Base-by-base conservation (phyloP, 2,797 vertebrate genomes). In the Phrynocephalus forsythii region DNA sequence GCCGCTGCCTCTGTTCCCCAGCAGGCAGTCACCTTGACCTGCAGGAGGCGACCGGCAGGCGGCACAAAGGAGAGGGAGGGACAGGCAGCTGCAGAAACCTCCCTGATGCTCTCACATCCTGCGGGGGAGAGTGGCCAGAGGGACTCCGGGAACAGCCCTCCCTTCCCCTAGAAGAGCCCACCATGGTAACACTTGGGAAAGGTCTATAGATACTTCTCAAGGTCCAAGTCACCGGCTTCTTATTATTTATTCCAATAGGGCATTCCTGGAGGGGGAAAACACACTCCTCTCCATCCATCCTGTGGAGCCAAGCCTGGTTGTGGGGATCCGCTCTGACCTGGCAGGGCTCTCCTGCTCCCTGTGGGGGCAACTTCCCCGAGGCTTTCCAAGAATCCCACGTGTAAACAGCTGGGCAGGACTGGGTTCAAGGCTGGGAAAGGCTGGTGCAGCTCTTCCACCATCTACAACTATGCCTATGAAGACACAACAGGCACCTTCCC, bases 21-120 rank as follows among this genome's bases (percentile, higher is more conserved):
- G 26, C 71, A 71, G 18, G 63, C 87, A 85, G 87, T 88, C 87
- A 85, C 78, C 87, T 85, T 88, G 87, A 81, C 79, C 87, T 56
- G 69, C 87, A 33, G 48, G 78, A 30, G 2, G 79, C 44, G 71
- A 30, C 52, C 18, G 60, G 13, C 56, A 18, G 10, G 79, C n/a
- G n/a, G 6, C 11, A 63, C n/a, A 79, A n/a, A 18, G 28, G 71
- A 33, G 3, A 16, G 7, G 73, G 24, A 2, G 38, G 76, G 13
- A 5, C 2, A 48, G 22, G 60, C 52, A 56, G 73, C n/a, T 15
- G 1, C 9, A 7, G 4, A 20, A 30, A 44, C 73, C 28, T 28
- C 3, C 15, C 33, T 69, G 13, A 30, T 0, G 8, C 22, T 15
- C 1, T 2, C 10, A 63, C 13, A 3, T 20, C 26, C 50, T 26